Conservation (phyloP, 2,888 invertebrate genomes). For the Noctua fimbriata region DNA sequence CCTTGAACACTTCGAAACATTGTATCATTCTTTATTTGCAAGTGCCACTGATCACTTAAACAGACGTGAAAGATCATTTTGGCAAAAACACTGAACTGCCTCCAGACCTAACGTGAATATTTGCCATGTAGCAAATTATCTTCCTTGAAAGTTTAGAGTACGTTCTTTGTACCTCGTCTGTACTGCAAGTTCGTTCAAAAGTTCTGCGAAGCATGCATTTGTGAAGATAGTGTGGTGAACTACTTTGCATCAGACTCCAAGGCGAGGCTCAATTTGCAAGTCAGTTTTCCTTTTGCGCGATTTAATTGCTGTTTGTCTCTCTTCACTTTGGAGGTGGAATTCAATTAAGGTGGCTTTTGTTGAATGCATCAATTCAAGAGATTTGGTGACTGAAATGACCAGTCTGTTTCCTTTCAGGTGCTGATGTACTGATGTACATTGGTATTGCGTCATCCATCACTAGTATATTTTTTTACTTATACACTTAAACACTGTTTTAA, state of each 20-base stretch:
- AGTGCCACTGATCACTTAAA: not conserved
- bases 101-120: constrained; percentile 27
- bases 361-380: constrained; percentile 18
- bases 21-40: not conserved
- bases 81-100: not conserved
- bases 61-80: not conserved
- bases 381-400: constrained; percentile 15
- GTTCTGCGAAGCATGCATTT: constrained; percentile 69
- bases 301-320: constrained; percentile 59
- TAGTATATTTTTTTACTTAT: not conserved
- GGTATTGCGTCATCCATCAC: not conserved
- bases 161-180: constrained; percentile 48
- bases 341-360: constrained; percentile 46
- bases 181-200: constrained; percentile 53
- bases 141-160: constrained; percentile 41
- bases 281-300: constrained; percentile 60
- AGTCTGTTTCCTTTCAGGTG: not conserved
- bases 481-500: too few species aligned
- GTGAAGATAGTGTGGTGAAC: constrained; percentile 69
- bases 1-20: not conserved
- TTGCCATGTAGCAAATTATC: constrained; percentile 44
- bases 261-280: constrained; percentile 68
- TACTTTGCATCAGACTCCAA: constrained; percentile 67
- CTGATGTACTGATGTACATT: too few species aligned
- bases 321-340: constrained; percentile 42